Evolutionary conservation across 1,140 invertebrate species (phyloP), one percentile per base, ranked within the genome.

Genomic region (Trichogramma pretiosum): DNA sequence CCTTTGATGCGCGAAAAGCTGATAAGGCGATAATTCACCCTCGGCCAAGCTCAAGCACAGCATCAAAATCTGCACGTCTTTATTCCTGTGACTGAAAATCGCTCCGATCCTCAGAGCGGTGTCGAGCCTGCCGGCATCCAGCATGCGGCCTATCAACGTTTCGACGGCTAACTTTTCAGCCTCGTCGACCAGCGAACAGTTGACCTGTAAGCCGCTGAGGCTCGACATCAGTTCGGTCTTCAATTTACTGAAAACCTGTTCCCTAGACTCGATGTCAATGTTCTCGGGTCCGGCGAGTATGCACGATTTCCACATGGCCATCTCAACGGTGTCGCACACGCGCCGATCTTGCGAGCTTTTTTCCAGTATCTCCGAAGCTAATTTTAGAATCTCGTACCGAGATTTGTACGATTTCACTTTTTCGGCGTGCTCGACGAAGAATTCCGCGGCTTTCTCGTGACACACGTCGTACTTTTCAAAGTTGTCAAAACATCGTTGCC

Each of bases 381-480:
- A 23, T 48, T 57, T 61, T 36, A 69, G 42, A 32, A 67, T 58
- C 56, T 67, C 65, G n/a, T 61, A 69, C 33, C 64, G 65, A 30
- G 39, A 37, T 52, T 62, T 63, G 26, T 62, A 52, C 1, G 62
- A 68, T 34, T 37, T 35, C 36, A 77, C 69, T 52, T 73, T 68
- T 32, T 73, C 67, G 3, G 73, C 65, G 48, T 76, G 66, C 28
- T 72, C 56, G 5, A 74, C 62, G 16, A 79, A 74, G 63, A 81
- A 82, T 54, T 74, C 62, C 9, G 74, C 72, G 8, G 74, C 74
- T 32, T 69, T 63, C 48, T 74, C 63, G 32, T 74, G 71, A 7
- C 67, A 55, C 1, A 82, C 74, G 2, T 74, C 56, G 26, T 75
- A 67, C 46, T 73, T 65, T 56, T 74, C 69, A 49, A 83, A 79